Base-by-base conservation (phyloP, 2,113 vertebrate species). In the Marmota monax region DNA sequence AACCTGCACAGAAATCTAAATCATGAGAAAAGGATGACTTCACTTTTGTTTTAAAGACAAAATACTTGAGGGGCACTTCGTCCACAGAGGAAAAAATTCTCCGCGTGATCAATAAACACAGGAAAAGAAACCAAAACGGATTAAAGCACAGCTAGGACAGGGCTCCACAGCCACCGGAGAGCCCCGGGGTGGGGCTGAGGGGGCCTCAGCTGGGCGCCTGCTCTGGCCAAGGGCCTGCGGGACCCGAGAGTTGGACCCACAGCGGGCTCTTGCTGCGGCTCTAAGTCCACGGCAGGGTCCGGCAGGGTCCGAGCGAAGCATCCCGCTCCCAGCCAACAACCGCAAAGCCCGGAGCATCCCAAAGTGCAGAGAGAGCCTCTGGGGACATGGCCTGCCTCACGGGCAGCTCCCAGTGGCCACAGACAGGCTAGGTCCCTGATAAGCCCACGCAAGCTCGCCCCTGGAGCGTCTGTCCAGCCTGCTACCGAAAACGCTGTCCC, bases 111-210 rank as follows among this genome's bases (percentile, higher is more conserved):
- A 29, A 5, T 6, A 73, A 48, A 10, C 27, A 39, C 65, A 29
- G 7, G 61, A 77, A n/a, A 83, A 76, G 78, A 58, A 9, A 5
- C 32, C 45, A 39, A 79, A 20, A 34, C 61, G 45, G 53, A 61
- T 39, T 61, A 61, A 76, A n/a, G 17, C 51, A 67, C 45, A 53
- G 18, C 0, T 22, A 25, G 5, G 2, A 8, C 4, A 18, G 4
- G 4, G 18, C 27, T 27, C 4, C 39, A 20, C 20, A 6, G 25
- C 56, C 29, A 5, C 65, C 37, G 17, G 0, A 0, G 16, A 0
- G 39, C 53, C 72, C 32, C 3, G 53, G 53, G 53, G 53, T 16
- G 5, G 5, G 56, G 56, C 56, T 20, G 56, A 58, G 56, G 56
- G 3, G 58, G 22, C 56, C 5, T 56, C 18, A 5, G 18, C 5